phyloP scores from a whole-genome alignment of 2,888 invertebrate genomes.

The Andrena praecox region DNA sequence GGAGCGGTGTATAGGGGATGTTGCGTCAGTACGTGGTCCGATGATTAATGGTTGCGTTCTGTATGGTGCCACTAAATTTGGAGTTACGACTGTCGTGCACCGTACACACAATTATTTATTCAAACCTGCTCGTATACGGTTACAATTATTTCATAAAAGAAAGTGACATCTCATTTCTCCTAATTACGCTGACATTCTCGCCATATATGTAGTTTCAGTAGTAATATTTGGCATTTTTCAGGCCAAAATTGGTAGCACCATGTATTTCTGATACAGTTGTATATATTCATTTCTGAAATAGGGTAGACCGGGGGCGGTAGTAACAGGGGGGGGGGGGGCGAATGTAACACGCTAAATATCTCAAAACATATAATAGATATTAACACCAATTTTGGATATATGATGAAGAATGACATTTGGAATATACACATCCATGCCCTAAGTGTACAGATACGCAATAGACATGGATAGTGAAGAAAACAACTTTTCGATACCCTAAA shows the following conservation, averaged over 20 bases:
- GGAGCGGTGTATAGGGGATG: constrained; percentile 49
- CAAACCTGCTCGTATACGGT: neutral
- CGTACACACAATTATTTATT: constrained; percentile 51
- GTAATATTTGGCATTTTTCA: neutral
- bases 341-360: no score
- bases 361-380: no score
- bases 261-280: neutral
- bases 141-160: constrained; percentile 7
- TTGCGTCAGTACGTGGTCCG: constrained; percentile 43
- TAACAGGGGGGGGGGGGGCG: no score
- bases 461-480: no score
- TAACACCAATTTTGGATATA: no score
- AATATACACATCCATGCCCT: no score
- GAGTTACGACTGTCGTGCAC: constrained; percentile 40
- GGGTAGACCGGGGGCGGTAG: no score
- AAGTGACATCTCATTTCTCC: neutral
- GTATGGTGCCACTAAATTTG: constrained; percentile 52
- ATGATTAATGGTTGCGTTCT: constrained; percentile 61
- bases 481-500: no score
- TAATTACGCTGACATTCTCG: neutral
- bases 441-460: no score
- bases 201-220: neutral
- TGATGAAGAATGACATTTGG: no score
- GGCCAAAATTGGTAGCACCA: neutral
- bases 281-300: no score